Evolutionary conservation across 2,113 vertebrate genomes (phyloP).

Genomic region (Leptobrachium leishanense): DNA sequence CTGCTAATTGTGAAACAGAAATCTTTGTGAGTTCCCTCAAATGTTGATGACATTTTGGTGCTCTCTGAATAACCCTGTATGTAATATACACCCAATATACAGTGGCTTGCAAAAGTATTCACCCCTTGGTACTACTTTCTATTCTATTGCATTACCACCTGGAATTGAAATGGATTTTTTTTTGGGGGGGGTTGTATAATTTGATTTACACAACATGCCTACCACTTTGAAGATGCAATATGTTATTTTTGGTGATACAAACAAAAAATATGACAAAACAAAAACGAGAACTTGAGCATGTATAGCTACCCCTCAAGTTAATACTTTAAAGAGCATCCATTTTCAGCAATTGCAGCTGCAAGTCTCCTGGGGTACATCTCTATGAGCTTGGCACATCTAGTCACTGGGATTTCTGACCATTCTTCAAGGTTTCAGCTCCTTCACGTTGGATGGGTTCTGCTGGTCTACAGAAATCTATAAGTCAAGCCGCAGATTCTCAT

Average conservation of each 20-base stretch:
- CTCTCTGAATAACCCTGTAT: too few species aligned
- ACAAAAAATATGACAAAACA: not conserved
- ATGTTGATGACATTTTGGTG: too few species aligned
- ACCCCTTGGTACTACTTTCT: too few species aligned
- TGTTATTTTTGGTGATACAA: not conserved
- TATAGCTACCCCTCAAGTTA: not conserved
- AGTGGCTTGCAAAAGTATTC: too few species aligned
- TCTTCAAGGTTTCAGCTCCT: not conserved
- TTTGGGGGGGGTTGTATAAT: too few species aligned
- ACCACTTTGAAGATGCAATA: too few species aligned
- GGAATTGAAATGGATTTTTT: too few species aligned
- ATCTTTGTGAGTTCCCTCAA: too few species aligned
- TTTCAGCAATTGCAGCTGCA: conserved; percentile 2
- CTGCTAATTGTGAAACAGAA: too few species aligned
- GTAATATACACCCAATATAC: too few species aligned
- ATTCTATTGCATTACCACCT: too few species aligned
- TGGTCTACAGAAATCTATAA: not conserved
- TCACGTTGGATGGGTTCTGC: not conserved
- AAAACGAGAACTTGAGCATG: not conserved
- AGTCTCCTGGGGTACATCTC: not conserved
- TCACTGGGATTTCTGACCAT: not conserved
- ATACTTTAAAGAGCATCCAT: not conserved
- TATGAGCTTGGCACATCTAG: not conserved
- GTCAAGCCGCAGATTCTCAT: not conserved
- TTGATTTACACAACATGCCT: too few species aligned